Evolutionary conservation across 2,888 invertebrate species (phyloP).

Genomic region (Meghimatium bilineatum): DNA sequence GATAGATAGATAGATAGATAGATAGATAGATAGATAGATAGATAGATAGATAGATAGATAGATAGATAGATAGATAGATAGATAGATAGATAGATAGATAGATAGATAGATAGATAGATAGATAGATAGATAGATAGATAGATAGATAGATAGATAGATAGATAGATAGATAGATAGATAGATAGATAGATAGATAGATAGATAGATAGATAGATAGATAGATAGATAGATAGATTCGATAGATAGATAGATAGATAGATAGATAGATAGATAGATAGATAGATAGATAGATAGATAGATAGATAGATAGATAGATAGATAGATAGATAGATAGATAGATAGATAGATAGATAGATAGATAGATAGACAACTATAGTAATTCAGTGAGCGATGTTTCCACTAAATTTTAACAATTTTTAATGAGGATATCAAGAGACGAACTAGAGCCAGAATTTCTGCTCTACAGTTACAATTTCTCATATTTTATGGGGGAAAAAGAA

Average conservation of each 20-base stretch:
- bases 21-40: neutral
- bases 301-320: conserved; percentile 12
- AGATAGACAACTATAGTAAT: conserved; percentile 26
- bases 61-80: neutral
- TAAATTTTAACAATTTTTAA: too few relatives aligned
- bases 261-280: conserved; percentile 18
- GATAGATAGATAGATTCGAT: conserved; percentile 10
- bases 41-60: neutral
- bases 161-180: neutral
- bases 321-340: conserved; percentile 16
- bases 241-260: conserved; percentile 23
- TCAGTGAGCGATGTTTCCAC: neutral
- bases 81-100: neutral
- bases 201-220: conserved; percentile 17
- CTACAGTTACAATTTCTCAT: too few relatives aligned
- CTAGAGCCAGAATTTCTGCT: too few relatives aligned
- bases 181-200: conserved; percentile 17
- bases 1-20: neutral
- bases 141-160: conserved; percentile 8
- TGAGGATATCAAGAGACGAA: too few relatives aligned
- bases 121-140: conserved; percentile 10
- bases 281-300: conserved; percentile 16
- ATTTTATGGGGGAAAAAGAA: too few relatives aligned
- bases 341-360: conserved; percentile 29
- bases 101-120: neutral